Conservation (phyloP, 2,113 vertebrate species). For the Mirza zaza region DNA sequence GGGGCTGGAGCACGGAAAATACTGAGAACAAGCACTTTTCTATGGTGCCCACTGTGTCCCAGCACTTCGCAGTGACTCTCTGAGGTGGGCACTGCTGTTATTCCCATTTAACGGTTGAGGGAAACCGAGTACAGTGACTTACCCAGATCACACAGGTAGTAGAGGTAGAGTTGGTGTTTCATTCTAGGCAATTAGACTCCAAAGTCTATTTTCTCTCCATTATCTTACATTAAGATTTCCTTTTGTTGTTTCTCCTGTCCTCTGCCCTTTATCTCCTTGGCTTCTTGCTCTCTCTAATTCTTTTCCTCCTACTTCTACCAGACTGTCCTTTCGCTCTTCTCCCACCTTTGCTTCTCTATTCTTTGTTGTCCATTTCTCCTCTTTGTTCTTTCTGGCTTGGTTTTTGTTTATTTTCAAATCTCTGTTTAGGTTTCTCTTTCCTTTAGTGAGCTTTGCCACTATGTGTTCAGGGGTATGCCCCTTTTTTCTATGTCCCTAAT, state of each 20-base stretch:
- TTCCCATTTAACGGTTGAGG: neutral
- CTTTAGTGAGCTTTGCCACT: neutral
- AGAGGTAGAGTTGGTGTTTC: neutral
- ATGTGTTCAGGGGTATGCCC: neutral
- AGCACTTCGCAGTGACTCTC: neutral
- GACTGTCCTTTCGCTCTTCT: neutral
- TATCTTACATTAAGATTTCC: neutral
- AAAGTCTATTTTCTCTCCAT: neutral
- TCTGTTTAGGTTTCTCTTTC: neutral
- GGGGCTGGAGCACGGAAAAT: neutral
- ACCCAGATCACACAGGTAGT: too few relatives aligned
- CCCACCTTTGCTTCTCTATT: neutral
- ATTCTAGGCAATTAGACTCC: neutral
- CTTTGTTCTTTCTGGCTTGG: neutral
- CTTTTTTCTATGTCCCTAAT: neutral
- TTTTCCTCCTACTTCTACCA: neutral
- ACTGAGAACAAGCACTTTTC: neutral
- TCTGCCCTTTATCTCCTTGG: neutral
- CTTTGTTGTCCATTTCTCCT: neutral
- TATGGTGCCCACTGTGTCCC: neutral
- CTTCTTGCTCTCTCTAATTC: neutral
- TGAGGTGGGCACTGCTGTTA: neutral
- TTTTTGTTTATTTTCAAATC: neutral
- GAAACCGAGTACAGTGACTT: neutral
- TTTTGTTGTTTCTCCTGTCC: neutral